Conservation (phyloP, 2,797 vertebrate species). For the Buceros bicornis region DNA sequence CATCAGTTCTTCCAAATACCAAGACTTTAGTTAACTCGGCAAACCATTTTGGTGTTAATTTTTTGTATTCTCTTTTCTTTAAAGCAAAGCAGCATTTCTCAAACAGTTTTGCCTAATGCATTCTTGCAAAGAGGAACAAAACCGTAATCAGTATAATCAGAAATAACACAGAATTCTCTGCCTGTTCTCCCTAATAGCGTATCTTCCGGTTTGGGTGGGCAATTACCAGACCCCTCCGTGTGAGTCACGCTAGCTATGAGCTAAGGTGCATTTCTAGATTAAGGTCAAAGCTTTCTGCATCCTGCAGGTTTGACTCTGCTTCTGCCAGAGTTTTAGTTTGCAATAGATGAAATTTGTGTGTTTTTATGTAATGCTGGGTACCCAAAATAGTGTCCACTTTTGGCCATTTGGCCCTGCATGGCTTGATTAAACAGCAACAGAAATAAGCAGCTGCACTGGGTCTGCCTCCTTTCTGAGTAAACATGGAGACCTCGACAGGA, state of each 20-base stretch:
- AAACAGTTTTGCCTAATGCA: neutral
- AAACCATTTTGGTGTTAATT: neutral
- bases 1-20: neutral
- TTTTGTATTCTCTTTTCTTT: neutral
- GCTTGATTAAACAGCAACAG: neutral
- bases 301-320: neutral
- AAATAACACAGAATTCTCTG: neutral
- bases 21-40: neutral
- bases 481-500: neutral
- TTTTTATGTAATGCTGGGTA: neutral
- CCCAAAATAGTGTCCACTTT: neutral
- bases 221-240: neutral
- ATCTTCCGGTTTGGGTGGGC: neutral
- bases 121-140: neutral
- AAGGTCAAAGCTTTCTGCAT: neutral
- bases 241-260: fast-evolving
- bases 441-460: neutral
- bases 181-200: neutral
- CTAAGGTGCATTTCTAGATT: neutral
- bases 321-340: neutral
- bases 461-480: neutral
- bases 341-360: neutral
- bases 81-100: neutral
- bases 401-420: neutral
- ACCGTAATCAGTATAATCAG: neutral